A percentile compares a stretch with the other conserved stretches of the same genome.
phyloP scores from a whole-genome alignment of 2,888 invertebrate genomes.

The Cremastinae sp. region DNA sequence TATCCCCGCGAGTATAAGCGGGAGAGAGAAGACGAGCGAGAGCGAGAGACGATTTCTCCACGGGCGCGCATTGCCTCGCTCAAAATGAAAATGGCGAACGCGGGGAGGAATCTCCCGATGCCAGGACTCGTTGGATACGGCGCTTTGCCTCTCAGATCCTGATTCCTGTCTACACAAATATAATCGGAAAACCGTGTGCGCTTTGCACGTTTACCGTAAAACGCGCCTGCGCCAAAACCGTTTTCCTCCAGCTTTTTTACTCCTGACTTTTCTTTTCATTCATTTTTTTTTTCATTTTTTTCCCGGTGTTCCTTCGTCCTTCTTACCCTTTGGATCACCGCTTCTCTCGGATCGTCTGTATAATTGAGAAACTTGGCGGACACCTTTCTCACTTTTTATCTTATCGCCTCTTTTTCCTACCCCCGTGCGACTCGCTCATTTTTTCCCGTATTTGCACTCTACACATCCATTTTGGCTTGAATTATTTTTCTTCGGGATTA shows the following conservation, averaged over 20 bases:
- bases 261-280: conserved; percentile 36
- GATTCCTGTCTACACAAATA: background rate
- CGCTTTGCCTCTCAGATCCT: background rate
- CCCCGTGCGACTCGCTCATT: background rate
- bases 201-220: conserved; percentile 32
- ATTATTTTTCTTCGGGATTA: no score
- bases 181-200: conserved; percentile 18
- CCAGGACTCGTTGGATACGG: background rate
- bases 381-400: conserved; percentile 37
- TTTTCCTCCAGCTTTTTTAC: conserved; percentile 31
- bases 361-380: conserved; percentile 56
- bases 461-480: no score
- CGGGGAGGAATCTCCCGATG: no score
- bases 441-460: background rate
- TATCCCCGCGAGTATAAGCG: conserved; percentile 32
- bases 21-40: conserved; percentile 25
- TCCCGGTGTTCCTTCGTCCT: background rate
- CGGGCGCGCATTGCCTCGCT: background rate
- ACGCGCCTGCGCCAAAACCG: conserved; percentile 43
- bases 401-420: background rate
- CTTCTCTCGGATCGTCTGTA: conserved; percentile 15
- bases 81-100: conserved; percentile 10
- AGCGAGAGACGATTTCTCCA: conserved; percentile 16
- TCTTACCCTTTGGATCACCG: background rate
- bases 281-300: conserved; percentile 16